Conservation (phyloP, 2,113 vertebrate genomes). For the Pomatostomus ruficeps region DNA sequence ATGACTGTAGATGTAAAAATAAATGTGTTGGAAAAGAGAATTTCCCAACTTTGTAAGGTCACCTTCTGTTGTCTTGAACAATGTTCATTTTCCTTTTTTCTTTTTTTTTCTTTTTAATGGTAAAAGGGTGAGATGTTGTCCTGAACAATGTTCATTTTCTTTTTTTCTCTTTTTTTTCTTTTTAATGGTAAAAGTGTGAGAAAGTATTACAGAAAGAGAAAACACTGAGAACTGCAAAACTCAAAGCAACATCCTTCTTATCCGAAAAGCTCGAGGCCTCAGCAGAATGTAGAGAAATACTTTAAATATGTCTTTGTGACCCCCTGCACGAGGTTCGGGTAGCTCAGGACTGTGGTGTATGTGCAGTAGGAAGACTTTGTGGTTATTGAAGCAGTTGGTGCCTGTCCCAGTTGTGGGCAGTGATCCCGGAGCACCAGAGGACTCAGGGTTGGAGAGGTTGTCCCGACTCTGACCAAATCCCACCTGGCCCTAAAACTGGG, state of each 20-base stretch:
- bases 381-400: not conserved
- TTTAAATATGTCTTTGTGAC: not conserved
- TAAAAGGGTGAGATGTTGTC: no score
- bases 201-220: no score
- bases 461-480: not conserved
- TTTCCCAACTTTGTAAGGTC: not conserved
- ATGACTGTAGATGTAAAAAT: not conserved
- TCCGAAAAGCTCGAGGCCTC: not conserved
- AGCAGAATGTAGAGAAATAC: not conserved
- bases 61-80: no score
- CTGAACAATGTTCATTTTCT: no score
- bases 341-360: not conserved
- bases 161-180: no score
- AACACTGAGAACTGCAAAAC: no score
- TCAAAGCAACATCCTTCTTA: no score
- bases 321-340: not conserved
- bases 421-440: rapidly evolving
- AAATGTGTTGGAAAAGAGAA: not conserved
- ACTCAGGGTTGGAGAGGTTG: not conserved
- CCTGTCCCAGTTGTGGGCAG: not conserved
- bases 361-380: not conserved
- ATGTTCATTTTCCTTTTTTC: no score
- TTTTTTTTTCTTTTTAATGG: no score
- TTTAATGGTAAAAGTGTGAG: no score
- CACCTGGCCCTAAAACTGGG: not conserved